A percentile compares a stretch with the other conserved stretches of the same genome.
Conservation (phyloP, 2,797 vertebrate genomes). For the Artibeus jamaicensis region DNA sequence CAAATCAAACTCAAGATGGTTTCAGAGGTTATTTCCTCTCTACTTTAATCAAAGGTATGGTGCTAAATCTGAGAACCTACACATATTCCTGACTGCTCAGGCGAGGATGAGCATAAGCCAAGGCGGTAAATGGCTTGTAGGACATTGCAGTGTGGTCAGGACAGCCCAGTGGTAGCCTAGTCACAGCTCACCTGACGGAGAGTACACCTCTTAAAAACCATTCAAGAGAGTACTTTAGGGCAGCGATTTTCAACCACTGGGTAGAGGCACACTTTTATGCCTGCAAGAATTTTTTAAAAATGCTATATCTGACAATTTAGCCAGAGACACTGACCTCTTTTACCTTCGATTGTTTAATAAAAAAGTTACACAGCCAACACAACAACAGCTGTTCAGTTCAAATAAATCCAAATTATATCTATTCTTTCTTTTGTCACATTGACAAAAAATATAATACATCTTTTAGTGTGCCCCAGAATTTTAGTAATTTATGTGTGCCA, state of each 20-base stretch:
- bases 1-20: neutral
- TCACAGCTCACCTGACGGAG: neutral
- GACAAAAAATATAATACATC: neutral
- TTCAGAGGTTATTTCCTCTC: neutral
- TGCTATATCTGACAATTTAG: neutral
- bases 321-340: neutral
- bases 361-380: neutral
- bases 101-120: neutral
- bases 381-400: neutral
- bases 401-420: neutral
- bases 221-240: neutral
- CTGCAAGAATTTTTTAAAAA: no score
- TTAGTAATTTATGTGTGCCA: neutral
- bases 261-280: no score
- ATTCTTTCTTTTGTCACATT: neutral
- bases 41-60: neutral
- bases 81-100: no score
- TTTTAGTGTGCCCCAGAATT: neutral
- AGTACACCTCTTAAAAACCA: neutral
- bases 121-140: neutral
- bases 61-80: neutral
- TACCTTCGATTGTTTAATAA: neutral
- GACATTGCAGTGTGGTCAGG: fast-evolving
- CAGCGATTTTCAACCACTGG: neutral
- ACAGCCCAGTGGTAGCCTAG: neutral